These are phyloP conservation scores for Elgaria multicarinata DNA, from an alignment of 2,113 vertebrate genomes.

Conservation along the genomic window DNA sequence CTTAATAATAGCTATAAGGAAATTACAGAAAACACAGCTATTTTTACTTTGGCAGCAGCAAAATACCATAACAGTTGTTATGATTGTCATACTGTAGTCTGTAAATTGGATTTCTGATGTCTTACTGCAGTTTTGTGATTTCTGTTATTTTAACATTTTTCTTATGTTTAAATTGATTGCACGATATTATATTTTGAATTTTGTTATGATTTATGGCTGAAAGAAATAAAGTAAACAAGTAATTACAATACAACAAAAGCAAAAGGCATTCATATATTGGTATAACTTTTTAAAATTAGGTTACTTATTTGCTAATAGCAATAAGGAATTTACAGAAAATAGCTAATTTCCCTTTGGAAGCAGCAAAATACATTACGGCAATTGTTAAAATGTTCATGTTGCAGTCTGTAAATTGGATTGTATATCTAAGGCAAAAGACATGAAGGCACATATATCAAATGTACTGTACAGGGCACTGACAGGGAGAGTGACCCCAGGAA, in stretches of 20 bases:
- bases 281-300: too few relatives aligned
- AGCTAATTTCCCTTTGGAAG: too few relatives aligned
- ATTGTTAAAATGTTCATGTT: too few relatives aligned
- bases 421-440: not conserved
- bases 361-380: too few relatives aligned
- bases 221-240: not conserved
- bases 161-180: not conserved
- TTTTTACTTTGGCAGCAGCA: not conserved
- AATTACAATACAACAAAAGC: not conserved
- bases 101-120: not conserved
- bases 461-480: not conserved
- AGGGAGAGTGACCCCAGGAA: too few relatives aligned
- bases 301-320: too few relatives aligned
- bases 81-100: not conserved
- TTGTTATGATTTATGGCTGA: not conserved
- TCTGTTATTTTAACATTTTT: not conserved
- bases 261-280: not conserved
- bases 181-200: not conserved
- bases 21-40: not conserved
- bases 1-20: not conserved
- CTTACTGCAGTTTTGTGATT: not conserved
- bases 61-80: not conserved
- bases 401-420: too few relatives aligned
- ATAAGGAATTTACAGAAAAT: too few relatives aligned
- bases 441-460: not conserved